phyloP scores from a whole-genome alignment of 2,888 invertebrate genomes.

The Lampropteryx suffumata region DNA sequence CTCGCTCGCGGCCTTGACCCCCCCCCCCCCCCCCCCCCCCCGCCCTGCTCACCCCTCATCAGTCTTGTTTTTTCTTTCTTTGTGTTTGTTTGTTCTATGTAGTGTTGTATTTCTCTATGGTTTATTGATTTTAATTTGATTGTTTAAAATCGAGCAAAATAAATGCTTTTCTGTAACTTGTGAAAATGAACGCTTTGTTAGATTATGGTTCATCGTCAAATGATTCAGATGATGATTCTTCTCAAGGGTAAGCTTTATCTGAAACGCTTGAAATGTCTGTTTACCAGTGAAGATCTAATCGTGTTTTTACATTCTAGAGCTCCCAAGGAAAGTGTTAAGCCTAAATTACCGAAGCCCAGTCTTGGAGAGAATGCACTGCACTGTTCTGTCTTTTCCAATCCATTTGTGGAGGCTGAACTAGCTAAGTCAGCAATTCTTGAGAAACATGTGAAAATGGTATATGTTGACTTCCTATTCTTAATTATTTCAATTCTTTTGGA shows the following conservation, averaged over 20 bases:
- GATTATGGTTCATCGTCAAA: conserved; percentile 84
- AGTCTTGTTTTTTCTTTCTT: too few relatives aligned
- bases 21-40: too few relatives aligned
- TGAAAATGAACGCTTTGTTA: conserved; percentile 85
- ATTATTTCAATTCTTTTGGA: neutral
- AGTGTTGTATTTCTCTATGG: too few relatives aligned
- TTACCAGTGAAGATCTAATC: neutral
- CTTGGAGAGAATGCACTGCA: conserved; percentile 82
- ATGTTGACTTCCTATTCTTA: conserved; percentile 75
- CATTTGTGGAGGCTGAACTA: conserved; percentile 92
- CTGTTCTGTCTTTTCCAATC: conserved; percentile 93
- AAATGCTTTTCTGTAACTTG: neutral
- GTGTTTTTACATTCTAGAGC: conserved; percentile 12
- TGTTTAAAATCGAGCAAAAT: neutral
- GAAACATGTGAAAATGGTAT: conserved; percentile 96
- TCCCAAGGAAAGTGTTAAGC: conserved; percentile 46
- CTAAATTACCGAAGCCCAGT: conserved; percentile 85
- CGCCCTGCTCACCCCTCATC: too few relatives aligned
- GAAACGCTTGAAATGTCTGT: neutral
- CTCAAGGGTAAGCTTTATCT: conserved; percentile 58
- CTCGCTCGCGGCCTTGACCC: too few relatives aligned
- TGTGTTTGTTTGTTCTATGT: too few relatives aligned
- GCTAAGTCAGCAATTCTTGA: conserved; percentile 93
- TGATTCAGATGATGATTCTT: conserved; percentile 71
- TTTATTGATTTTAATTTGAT: conserved; percentile 1